Conservation (phyloP, 2,113 vertebrate species). For the Chamaetylas fuelleborni region DNA sequence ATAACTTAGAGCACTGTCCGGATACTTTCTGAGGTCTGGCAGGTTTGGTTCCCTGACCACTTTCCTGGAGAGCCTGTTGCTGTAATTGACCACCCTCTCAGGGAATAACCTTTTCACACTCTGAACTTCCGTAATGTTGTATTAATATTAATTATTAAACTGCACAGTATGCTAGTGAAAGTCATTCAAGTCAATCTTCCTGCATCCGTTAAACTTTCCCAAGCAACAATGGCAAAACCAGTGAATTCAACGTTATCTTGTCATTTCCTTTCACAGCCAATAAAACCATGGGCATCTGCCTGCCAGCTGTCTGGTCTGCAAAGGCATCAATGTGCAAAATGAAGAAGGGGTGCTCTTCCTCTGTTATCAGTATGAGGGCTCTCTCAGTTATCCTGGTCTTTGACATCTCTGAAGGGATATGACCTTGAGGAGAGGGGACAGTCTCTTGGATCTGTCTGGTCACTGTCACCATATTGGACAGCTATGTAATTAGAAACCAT, state of each 20-base stretch:
- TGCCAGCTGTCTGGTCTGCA: not conserved
- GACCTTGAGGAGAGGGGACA: not conserved
- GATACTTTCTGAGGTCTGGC: not conserved
- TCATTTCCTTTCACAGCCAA: not conserved
- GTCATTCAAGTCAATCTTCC: not conserved
- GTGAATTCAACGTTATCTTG: not conserved
- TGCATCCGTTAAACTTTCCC: not conserved
- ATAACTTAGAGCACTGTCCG: not conserved
- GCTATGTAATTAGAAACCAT: constrained; percentile 69
- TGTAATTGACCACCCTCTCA: not conserved
- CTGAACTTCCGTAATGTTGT: not conserved
- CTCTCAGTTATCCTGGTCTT: not conserved
- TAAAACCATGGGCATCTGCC: not conserved
- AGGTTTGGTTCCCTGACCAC: not conserved
- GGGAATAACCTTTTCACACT: not conserved
- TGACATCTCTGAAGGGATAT: not conserved
- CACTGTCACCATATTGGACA: constrained; percentile 55
- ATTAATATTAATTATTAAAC: not conserved
- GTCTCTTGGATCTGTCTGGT: constrained; percentile 18
- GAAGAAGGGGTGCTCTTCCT: not conserved
- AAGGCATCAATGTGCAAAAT: not conserved
- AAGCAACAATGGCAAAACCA: not conserved
- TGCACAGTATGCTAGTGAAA: not conserved
- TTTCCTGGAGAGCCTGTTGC: not conserved
- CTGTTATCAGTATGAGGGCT: not conserved